phyloP scores from a whole-genome alignment of 2,113 vertebrate genomes.

The Sakesphorus luctuosus region DNA sequence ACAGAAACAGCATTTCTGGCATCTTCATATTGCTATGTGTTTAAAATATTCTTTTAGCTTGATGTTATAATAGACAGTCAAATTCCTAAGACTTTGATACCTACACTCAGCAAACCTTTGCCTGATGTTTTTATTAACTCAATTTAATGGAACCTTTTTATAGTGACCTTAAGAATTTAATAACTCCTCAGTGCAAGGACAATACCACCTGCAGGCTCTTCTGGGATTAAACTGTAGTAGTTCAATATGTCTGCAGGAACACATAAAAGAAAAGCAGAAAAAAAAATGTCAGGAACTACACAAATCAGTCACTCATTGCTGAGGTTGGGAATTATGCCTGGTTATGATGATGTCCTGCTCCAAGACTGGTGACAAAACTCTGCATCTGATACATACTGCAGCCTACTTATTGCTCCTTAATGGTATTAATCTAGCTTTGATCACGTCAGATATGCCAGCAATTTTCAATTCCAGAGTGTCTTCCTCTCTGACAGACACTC shows the following conservation, averaged over 20 bases:
- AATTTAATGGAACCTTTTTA: constrained; percentile 82
- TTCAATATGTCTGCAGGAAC: constrained; percentile 78
- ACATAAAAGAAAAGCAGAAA: constrained; percentile 59
- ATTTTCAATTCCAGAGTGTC: constrained; percentile 78
- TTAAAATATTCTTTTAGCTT: constrained; percentile 73
- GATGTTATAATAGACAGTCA: constrained; percentile 64
- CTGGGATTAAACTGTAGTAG: constrained; percentile 74
- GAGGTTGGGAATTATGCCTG: not conserved
- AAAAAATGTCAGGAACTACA: not conserved
- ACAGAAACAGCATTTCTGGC: constrained; percentile 6
- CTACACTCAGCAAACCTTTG: constrained; percentile 79
- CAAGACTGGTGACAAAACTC: constrained; percentile 8
- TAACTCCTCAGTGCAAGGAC: constrained; percentile 82
- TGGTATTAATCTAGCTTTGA: constrained; percentile 74
- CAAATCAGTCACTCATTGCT: constrained; percentile 58
- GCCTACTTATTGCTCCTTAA: constrained; percentile 41
- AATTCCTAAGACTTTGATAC: constrained; percentile 77
- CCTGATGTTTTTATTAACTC: constrained; percentile 87
- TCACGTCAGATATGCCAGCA: constrained; percentile 75
- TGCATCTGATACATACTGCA: constrained; percentile 8
- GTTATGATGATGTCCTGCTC: not conserved
- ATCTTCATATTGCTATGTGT: not conserved
- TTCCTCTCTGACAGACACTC: constrained; percentile 80
- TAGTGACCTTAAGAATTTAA: constrained; percentile 88
- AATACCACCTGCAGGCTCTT: constrained; percentile 81